Percentiles rank a stretch among this genome's conserved stretches.
These are phyloP conservation scores for Darevskia nairensis DNA, from an alignment of 2,797 vertebrate genomes.

Conservation along the genomic window DNA sequence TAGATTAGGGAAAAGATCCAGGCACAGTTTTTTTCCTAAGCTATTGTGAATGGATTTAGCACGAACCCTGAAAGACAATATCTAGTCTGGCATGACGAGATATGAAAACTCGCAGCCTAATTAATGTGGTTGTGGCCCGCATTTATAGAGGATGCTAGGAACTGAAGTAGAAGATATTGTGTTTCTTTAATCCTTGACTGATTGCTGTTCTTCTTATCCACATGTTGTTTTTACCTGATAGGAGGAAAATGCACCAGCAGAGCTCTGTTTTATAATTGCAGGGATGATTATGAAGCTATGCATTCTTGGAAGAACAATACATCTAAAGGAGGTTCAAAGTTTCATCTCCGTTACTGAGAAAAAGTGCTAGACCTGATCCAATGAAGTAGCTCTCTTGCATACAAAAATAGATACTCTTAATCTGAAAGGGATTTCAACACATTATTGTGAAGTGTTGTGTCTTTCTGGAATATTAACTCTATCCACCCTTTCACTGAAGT, in stretches of 20 bases:
- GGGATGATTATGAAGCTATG: constrained; percentile 8
- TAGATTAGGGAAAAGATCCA: neutral
- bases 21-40: neutral
- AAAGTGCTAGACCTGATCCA: neutral
- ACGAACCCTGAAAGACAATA: neutral
- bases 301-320: constrained; percentile 26
- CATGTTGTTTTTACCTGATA: constrained; percentile 29
- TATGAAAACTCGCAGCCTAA: constrained; percentile 14
- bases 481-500: neutral
- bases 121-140: constrained; percentile 9
- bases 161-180: neutral
- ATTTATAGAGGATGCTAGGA: neutral
- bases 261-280: constrained; percentile 35
- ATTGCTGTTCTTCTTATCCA: constrained; percentile 10
- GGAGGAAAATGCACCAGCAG: constrained; percentile 11
- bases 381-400: neutral
- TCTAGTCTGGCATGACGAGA: neutral
- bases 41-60: neutral
- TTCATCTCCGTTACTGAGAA: constrained; percentile 37
- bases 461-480: constrained; percentile 13
- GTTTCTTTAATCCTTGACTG: constrained; percentile 20
- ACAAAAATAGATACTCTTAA: constrained; percentile 25
- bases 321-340: constrained; percentile 39
- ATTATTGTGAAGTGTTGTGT: neutral
- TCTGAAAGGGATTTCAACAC: neutral